Conservation (phyloP, 2,113 vertebrate species). For the Cyanoramphus novaezelandiae region DNA sequence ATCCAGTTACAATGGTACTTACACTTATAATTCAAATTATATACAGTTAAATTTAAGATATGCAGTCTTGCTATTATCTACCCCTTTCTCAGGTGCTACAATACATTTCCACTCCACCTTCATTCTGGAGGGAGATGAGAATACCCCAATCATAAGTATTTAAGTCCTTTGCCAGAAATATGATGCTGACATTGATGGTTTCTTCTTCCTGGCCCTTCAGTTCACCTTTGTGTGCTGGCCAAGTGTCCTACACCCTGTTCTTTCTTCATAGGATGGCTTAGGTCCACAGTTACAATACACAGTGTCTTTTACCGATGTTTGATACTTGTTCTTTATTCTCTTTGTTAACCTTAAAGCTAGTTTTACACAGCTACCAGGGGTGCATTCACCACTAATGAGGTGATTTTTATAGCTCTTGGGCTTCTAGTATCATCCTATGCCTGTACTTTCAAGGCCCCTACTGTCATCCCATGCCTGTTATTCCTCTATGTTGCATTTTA, state of each 20-base stretch:
- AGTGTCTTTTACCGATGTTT: not conserved
- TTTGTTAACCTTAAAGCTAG: not conserved
- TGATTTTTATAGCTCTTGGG: not conserved
- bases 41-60: not conserved
- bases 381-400: not conserved
- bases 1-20: not conserved
- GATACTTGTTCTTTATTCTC: not conserved
- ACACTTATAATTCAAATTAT: not conserved
- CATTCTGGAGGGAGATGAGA: not conserved
- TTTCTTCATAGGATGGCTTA: not conserved
- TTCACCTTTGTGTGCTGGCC: not conserved
- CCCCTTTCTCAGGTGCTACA: not conserved
- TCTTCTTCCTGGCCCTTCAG: not conserved
- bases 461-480: not conserved
- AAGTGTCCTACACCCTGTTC: not conserved
- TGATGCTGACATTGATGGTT: not conserved
- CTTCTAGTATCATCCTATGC: not conserved
- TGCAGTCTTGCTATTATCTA: not conserved
- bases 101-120: not conserved
- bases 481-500: not conserved
- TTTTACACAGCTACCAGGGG: not conserved
- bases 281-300: not conserved
- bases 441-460: accelerated
- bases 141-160: not conserved
- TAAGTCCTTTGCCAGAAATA: not conserved